Evolutionary conservation across 2,888 invertebrate species (phyloP).

Genomic region (Drosophila atripex): DNA sequence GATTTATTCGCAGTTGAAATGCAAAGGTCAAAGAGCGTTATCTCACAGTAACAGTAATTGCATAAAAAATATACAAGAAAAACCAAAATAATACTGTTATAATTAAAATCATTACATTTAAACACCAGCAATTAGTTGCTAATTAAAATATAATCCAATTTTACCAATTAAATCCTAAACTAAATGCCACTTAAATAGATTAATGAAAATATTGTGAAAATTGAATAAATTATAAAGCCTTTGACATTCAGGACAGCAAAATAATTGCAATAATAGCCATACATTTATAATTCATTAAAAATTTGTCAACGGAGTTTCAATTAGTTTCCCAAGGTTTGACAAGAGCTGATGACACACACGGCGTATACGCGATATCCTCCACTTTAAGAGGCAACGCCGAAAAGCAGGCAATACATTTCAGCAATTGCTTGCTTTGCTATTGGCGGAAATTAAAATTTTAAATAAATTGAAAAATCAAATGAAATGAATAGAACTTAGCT

Average conservation of each 20-base stretch:
- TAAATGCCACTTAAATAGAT: background rate
- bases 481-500: background rate
- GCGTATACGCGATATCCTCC: conserved; percentile 20
- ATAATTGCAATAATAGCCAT: conserved; percentile 1
- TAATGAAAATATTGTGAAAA: background rate
- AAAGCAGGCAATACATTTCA: conserved; percentile 19
- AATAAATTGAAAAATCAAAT: background rate
- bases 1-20: conserved; percentile 48
- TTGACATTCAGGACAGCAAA: background rate
- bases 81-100: background rate
- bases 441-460: background rate
- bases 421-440: background rate
- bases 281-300: background rate
- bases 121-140: background rate
- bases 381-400: conserved; percentile 14
- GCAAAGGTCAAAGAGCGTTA: conserved; percentile 43
- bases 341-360: background rate
- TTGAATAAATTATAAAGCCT: background rate
- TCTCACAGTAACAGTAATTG: conserved; percentile 9
- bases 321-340: conserved; percentile 1
- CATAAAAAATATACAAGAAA: background rate
- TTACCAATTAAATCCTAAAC: background rate
- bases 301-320: background rate
- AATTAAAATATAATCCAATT: background rate
- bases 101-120: conserved; percentile 3